A percentile compares a stretch with the other conserved stretches of the same genome.
Evolutionary conservation across 2,113 vertebrate genomes (phyloP).

Genomic region (Calyptomena viridis): DNA sequence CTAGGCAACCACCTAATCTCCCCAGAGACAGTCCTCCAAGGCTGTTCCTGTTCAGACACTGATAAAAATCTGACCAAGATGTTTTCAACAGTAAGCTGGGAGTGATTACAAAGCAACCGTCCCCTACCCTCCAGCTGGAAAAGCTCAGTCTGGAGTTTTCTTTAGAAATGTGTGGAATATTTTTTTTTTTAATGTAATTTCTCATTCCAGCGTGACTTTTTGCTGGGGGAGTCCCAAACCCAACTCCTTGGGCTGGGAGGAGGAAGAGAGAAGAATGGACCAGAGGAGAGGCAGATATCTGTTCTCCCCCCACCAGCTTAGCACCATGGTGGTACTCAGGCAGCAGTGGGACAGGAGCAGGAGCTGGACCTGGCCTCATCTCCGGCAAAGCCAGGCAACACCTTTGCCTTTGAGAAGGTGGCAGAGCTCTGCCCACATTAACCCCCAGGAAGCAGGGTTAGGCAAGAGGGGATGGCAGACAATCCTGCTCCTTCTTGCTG

Average conservation of each 20-base stretch:
- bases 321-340: rapidly evolving
- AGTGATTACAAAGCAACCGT: constrained; percentile 36
- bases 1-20: constrained; percentile 23
- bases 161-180: background rate
- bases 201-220: background rate
- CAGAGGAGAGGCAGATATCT: background rate
- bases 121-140: background rate
- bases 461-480: background rate
- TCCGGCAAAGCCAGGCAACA: background rate
- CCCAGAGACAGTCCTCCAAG: background rate
- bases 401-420: background rate
- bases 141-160: background rate
- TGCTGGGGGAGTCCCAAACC: background rate
- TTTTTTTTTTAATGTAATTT: background rate
- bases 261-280: background rate
- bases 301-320: background rate
- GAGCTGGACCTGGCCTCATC: background rate
- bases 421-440: background rate
- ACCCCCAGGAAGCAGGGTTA: background rate
- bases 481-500: background rate
- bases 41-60: constrained; percentile 24
- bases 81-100: constrained; percentile 38
- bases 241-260: background rate
- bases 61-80: constrained; percentile 55
- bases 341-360: background rate